These are phyloP conservation scores for Archaeoteleia sp. DNA, from an alignment of 2,888 invertebrate genomes.

Conservation along the genomic window DNA sequence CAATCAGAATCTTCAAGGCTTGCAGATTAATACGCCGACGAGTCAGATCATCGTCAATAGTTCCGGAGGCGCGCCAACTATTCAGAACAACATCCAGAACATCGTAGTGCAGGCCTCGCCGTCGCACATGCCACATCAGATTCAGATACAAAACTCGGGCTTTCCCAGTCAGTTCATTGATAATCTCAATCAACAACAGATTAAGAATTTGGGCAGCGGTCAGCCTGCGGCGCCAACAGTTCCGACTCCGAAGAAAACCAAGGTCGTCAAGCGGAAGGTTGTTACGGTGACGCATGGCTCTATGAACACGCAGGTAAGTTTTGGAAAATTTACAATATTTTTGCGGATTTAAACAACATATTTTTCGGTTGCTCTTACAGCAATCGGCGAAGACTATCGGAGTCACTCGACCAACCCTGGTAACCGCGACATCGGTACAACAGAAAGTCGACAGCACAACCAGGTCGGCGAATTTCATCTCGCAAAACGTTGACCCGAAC, in stretches of 20 bases:
- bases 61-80: constrained; percentile 73
- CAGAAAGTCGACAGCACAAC: constrained; percentile 62
- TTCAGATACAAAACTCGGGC: constrained; percentile 73
- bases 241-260: constrained; percentile 65
- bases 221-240: constrained; percentile 27
- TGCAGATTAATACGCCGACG: constrained; percentile 73
- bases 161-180: constrained; percentile 73
- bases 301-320: constrained; percentile 56
- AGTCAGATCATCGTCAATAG: constrained; percentile 74
- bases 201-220: constrained; percentile 65
- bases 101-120: constrained; percentile 73
- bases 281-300: constrained; percentile 61
- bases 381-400: constrained; percentile 64
- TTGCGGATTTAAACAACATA: no score
- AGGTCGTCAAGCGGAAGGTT: constrained; percentile 67
- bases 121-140: constrained; percentile 72
- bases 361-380: no score
- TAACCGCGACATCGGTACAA: constrained; percentile 49
- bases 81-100: constrained; percentile 73
- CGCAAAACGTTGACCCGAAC: constrained; percentile 63
- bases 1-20: constrained; percentile 70
- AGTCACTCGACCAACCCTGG: constrained; percentile 45
- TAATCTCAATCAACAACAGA: constrained; percentile 73
- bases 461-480: constrained; percentile 60
- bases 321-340: no score